These are phyloP conservation scores for Acanthisitta chloris DNA, from an alignment of 2,113 vertebrate genomes.

Conservation along the genomic window DNA sequence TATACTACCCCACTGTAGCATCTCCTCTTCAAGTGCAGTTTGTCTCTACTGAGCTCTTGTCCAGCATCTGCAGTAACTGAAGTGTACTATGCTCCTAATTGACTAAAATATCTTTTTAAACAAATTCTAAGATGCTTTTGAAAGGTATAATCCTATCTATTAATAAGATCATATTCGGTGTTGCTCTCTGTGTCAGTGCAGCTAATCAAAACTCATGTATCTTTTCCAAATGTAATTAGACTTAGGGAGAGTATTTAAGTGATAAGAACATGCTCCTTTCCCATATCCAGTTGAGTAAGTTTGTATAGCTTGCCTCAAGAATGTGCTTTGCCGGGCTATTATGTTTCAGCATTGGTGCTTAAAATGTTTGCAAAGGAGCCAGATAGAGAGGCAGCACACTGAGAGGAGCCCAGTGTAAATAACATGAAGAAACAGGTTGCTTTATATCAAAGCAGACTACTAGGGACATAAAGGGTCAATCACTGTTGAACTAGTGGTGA, in stretches of 20 bases:
- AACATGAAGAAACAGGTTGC: neutral
- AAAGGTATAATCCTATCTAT: neutral
- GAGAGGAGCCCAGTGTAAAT: neutral
- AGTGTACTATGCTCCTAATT: neutral
- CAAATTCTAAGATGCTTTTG: neutral
- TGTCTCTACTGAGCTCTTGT: neutral
- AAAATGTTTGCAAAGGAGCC: neutral
- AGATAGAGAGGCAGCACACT: neutral
- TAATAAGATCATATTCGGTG: neutral
- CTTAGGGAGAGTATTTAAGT: neutral
- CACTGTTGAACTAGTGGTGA: neutral
- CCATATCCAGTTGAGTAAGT: neutral
- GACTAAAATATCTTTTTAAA: neutral
- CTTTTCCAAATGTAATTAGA: neutral
- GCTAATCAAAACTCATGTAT: neutral
- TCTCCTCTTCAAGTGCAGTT: neutral
- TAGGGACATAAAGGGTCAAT: neutral
- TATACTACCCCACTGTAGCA: accelerated
- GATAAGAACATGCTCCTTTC: neutral
- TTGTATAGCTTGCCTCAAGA: neutral
- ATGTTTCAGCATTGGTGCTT: neutral
- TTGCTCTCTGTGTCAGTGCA: neutral
- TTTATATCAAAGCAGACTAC: neutral
- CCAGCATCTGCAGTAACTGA: neutral
- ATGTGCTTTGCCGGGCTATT: neutral